Percentiles rank a stretch among this genome's conserved stretches.
Conservation (phyloP, 2,113 vertebrate genomes). For the Orthonyx spaldingii region DNA sequence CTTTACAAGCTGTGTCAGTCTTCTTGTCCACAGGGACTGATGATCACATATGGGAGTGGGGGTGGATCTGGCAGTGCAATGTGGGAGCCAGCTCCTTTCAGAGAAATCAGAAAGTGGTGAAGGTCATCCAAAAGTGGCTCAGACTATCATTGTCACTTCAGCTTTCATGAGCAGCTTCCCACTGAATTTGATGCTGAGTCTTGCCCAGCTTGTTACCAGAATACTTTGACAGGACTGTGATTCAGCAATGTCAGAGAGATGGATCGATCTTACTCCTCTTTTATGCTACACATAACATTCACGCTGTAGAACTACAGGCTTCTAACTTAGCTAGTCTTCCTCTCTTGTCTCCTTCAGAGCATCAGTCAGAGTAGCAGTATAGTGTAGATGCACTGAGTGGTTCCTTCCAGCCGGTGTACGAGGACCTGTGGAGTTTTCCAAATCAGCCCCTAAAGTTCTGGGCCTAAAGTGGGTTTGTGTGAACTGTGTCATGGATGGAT, state of each 20-base stretch:
- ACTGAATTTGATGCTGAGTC: not conserved
- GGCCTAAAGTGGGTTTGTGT: not conserved
- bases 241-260: not conserved
- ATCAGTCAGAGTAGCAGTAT: not conserved
- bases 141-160: not conserved
- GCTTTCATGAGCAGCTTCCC: not conserved
- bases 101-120: constrained; percentile 3
- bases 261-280: not conserved
- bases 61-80: constrained; percentile 21
- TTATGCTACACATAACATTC: not conserved
- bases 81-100: constrained; percentile 12
- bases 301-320: not conserved
- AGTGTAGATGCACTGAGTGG: not conserved
- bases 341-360: not conserved
- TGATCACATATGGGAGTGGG: not conserved
- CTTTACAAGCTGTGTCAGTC: constrained; percentile 1
- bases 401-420: not conserved
- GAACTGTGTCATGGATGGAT: not conserved
- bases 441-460: not conserved
- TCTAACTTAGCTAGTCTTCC: not conserved
- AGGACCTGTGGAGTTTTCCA: not conserved
- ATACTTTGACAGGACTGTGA: not conserved
- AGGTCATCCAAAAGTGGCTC: constrained; percentile 27
- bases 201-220: not conserved
- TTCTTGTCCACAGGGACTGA: constrained; percentile 12